Evolutionary conservation across 2,113 vertebrate genomes (phyloP), one percentile per base, ranked within the genome.

Genomic region (Cynoglossus semilaevis): DNA sequence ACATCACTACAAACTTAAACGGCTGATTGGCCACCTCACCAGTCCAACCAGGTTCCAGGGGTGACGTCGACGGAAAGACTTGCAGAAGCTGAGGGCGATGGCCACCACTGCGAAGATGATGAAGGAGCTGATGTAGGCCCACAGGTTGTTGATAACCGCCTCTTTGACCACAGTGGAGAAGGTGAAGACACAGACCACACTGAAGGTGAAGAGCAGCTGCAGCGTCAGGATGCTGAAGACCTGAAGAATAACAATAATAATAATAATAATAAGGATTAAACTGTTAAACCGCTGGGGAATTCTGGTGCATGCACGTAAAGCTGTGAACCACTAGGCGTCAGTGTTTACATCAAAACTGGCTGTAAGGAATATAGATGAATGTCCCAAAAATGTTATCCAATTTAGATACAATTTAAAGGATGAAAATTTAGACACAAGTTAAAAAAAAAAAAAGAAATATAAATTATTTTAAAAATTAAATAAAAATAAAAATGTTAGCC

Each of bases 141-240:
- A 83, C 44, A 88, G 17, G 79, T 79, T 72, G 0, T 0, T 0
- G 58, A 81, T 71, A 42, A 92, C 86, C 0, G 51, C 85, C 1
- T 15, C 0, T 62, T 77, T 87, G 38, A 90, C 71, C 2, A 42
- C 72, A 0, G 9, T 40, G 41, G 86, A 88, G 79, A 91, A 92
- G 55, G 89, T 92, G 85, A 92, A 92, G 37, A 90, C 45, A 15
- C 84, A 88, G 58, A 91, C 90, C 11, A 90, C 69, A 0, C 70
- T 74, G 76, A 90, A 91, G 49, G 90, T 91, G 74, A 91, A 81
- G 22, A 92, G 60, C 54, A 92, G 74, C 88, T 90, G 88, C 15
- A 91, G 38, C 0, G 82, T 89, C 62, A 91, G 56, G 49, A 91
- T 76, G 50, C 82, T 41, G 63, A 91, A 91, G 59, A 91, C 90